These are phyloP conservation scores for Todiramphus chloris DNA, from an alignment of 2,113 vertebrate species.

Conservation along the genomic window DNA sequence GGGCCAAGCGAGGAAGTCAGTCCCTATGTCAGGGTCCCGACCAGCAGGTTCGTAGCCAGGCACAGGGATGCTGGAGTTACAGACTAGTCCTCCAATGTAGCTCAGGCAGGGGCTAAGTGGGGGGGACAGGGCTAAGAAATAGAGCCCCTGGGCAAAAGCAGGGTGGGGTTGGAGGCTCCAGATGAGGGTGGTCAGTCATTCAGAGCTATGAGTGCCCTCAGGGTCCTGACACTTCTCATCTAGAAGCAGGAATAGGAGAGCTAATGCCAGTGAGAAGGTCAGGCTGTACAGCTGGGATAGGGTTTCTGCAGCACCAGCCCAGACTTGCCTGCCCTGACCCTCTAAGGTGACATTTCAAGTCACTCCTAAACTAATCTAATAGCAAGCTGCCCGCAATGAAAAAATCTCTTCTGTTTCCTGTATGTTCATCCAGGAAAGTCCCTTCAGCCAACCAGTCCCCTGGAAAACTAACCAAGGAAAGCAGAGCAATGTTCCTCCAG, in stretches of 20 bases:
- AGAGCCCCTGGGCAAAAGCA: neutral
- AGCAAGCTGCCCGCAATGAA: neutral
- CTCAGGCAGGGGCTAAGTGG: fast-evolving
- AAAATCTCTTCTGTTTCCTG: neutral
- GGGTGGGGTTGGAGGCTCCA: neutral
- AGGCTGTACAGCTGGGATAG: neutral
- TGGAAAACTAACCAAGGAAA: neutral
- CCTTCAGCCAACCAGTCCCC: neutral
- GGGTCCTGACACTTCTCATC: neutral
- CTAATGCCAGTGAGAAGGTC: neutral
- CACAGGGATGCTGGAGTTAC: fast-evolving
- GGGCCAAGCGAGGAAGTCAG: neutral
- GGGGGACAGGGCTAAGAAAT: neutral
- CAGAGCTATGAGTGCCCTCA: neutral
- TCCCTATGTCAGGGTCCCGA: fast-evolving
- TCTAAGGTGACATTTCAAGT: neutral
- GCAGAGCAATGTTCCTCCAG: neutral
- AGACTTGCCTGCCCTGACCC: neutral
- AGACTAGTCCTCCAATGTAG: fast-evolving
- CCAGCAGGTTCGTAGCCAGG: neutral
- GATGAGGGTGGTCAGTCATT: neutral
- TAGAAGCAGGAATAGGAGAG: neutral
- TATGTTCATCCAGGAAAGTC: neutral
- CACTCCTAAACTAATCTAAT: neutral
- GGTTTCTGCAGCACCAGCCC: neutral